Evolutionary conservation across 2,888 invertebrate genomes (phyloP).

Genomic region (Cephus rjabovi): DNA sequence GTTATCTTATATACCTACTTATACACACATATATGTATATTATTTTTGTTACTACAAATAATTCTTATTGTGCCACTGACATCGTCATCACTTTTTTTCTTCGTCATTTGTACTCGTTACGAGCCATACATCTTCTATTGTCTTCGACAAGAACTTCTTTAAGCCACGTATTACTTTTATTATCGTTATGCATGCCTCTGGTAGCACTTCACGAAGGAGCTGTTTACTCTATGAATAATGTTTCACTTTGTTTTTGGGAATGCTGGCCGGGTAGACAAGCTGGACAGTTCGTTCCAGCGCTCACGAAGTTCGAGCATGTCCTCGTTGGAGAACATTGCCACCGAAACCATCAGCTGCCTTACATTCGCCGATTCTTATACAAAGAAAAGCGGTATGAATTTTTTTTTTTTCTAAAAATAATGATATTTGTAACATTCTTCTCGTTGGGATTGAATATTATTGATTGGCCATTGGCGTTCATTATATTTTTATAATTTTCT

Average conservation of each 20-base stretch:
- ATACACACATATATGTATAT: slow-evolving; percentile 7
- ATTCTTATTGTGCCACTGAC: neutral
- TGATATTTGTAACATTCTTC: neutral
- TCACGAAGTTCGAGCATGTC: slow-evolving; percentile 98
- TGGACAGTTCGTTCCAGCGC: slow-evolving; percentile 96
- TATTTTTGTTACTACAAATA: neutral
- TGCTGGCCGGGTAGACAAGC: slow-evolving; percentile 90
- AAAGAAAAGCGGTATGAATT: slow-evolving; percentile 85
- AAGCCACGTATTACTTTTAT: slow-evolving; percentile 25
- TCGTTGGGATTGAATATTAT: neutral
- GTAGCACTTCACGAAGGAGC: slow-evolving; percentile 38
- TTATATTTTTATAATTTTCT: slow-evolving; percentile 3
- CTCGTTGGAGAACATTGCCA: slow-evolving; percentile 95
- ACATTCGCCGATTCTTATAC: slow-evolving; percentile 96
- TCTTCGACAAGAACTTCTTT: neutral
- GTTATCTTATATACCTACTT: slow-evolving; percentile 15
- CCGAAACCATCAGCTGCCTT: slow-evolving; percentile 95
- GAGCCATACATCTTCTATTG: neutral
- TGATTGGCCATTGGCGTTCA: neutral
- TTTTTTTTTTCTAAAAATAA: neutral
- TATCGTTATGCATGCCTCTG: slow-evolving; percentile 43
- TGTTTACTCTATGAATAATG: slow-evolving; percentile 33
- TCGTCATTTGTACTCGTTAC: neutral
- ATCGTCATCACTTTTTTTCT: neutral
- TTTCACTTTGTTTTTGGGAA: slow-evolving; percentile 57